Evolutionary conservation across 1,140 invertebrate species (phyloP), one percentile per base, ranked within the genome.

Genomic region (Scaptodrosophila lebanonensis): DNA sequence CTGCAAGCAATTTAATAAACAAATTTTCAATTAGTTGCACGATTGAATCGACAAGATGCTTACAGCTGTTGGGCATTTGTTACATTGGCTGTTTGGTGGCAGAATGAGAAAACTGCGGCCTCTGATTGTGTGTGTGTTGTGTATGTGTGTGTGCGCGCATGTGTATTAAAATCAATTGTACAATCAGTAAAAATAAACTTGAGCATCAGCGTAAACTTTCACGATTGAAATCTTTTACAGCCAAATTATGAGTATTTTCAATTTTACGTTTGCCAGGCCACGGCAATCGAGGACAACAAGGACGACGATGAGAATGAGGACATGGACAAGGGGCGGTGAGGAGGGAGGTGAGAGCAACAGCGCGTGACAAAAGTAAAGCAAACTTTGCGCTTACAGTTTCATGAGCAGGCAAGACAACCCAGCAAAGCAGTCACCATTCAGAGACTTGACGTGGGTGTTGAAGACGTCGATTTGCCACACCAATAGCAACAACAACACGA

Each of bases 201-300:
- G 48, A 48, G 44, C 49, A 47, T 58, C 52, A 63, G 59, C 33
- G 44, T 57, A 73, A 75, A 82, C 56, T 67, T 79, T 82, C 70
- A 82, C 76, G 75, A 82, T 82, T 82, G 75, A 82, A 82, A 82
- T 82, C 75, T 82, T 82, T 82, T 82, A 82, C 69, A 79, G 75
- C 62, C 70, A 68, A 82, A 82, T 82, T 82, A 82, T 82, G 75
- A 82, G 66, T 57, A 82, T 82, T 82, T 82, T 82, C 75, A 82
- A 82, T 82, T 83, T 82, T 51, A 54, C 48, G 48, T 59, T 53
- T 52, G 7, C 35, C 47, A 16, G 9, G 13, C 25, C 18, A 22
- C 20, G 48, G 42, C 18, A 11, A 4, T 3, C 15, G 8, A n/a
- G 2, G 17, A 20, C 4, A 13, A 20, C 5, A 7, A 57, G 32